Base-by-base conservation (phyloP, 2,113 vertebrate genomes). In the Eupsittula cactorum region DNA sequence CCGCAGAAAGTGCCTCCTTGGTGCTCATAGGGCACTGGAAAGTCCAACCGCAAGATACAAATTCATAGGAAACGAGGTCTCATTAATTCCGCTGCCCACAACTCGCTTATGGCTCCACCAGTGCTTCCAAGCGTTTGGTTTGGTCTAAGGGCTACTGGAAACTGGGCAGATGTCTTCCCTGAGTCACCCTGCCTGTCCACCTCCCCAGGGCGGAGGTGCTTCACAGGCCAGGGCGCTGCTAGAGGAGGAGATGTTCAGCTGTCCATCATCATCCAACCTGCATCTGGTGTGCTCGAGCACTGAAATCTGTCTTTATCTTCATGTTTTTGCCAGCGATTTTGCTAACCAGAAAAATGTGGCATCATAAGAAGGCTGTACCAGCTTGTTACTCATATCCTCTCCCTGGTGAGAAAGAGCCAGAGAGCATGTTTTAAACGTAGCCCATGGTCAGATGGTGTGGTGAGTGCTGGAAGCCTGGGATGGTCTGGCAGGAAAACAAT, bases 41-140 rank as follows among this genome's bases (percentile, higher is more conserved):
- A 93, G 83, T 84, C 74, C 91, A 92, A 37, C 91, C 16, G 0
- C 91, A 92, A 44, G 63, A 85, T 24, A 41, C 65, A 82, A 64
- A 84, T 92, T 91, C 89, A 25, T 87, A 84, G 89, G 91, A 97
- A 96, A 87, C 41, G 59, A 82, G 60, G 27, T 73, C 75, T 95
- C 91, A 92, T 87, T 86, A 87, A 33, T 97, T 82, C 91, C 65
- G 65, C 65, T 82, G 77, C 65, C 93, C 93, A 82, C 88, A 87
- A 15, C 89, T 89, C 82, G 93, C 67, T 93, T 69, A 74, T 37
- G 69, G 73, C 93, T 93, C 92, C 92, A 70, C 57, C 57, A 67
- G 52, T 2, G 1, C 76, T 92, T 95, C 90, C 69, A 74, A 86
- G 47, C 5, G 0, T 75, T 93, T 13, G 2, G 73, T 70, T 96